Evolutionary conservation across 2,797 vertebrate species (phyloP).

Genomic region (Epinephelus awoara): DNA sequence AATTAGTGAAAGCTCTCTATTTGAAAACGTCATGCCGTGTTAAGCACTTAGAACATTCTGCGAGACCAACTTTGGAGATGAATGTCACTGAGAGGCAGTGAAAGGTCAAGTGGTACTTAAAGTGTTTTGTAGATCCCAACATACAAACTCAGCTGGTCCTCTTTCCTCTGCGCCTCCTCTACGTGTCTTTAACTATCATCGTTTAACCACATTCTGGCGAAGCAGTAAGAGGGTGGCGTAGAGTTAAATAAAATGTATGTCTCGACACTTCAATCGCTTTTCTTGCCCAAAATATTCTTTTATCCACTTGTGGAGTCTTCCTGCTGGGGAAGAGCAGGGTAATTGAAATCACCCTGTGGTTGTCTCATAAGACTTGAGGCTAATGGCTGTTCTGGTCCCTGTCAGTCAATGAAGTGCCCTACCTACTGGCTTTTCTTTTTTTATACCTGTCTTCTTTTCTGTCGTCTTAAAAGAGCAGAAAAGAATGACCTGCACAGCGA

Average conservation of each 20-base stretch:
- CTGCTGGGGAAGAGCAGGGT: constrained; percentile 66
- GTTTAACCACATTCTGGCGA: constrained; percentile 11
- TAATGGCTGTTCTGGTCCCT: constrained; percentile 74
- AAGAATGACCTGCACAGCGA: constrained; percentile 33
- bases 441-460: constrained; percentile 23
- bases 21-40: neutral
- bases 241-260: constrained; percentile 45
- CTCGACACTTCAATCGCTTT: constrained; percentile 17
- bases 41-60: constrained; percentile 11
- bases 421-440: constrained; percentile 27
- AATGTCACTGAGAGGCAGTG: constrained; percentile 11
- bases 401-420: constrained; percentile 71
- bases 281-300: constrained; percentile 55
- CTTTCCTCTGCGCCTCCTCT: neutral
- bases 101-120: constrained; percentile 33
- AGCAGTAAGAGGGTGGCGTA: neutral
- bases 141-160: neutral
- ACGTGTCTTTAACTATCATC: neutral
- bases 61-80: constrained; percentile 9
- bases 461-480: constrained; percentile 42
- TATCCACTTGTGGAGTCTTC: constrained; percentile 59
- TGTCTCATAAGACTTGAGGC: constrained; percentile 75
- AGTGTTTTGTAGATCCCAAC: constrained; percentile 2
- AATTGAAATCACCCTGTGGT: constrained; percentile 80
- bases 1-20: constrained; percentile 14